Evolutionary conservation across 2,888 invertebrate genomes (phyloP), one percentile per base, ranked within the genome.

Genomic region (Ophion obscuratus): DNA sequence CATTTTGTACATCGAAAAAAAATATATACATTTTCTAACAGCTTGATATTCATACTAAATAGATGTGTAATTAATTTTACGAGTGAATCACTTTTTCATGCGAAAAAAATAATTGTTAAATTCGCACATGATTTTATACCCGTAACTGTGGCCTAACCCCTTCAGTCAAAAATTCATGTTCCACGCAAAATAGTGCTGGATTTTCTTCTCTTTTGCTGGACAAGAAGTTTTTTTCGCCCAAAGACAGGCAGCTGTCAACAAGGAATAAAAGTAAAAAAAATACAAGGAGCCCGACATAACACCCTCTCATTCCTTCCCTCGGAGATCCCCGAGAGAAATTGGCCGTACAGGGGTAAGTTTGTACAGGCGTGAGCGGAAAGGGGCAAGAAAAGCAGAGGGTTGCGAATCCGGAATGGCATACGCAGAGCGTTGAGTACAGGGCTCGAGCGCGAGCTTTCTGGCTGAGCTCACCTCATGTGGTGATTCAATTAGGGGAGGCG

Each of bases 401-500:
- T 14, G 59, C 67, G 66, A n/a, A 68, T 77, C 57, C 77, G 68
- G 24, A 59, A n/a, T 62, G 27, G 70, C 70, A 71, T 40, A 70
- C 59, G 24, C 24, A 66, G 40, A 24, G 36, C 59, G 61, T 44
- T 27, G 14, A 75, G 40, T 9, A 64, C 44, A 67, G 53, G 27
- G 44, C 47, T 66, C 47, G 66, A 40, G 40, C 62, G 62, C 66
- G 66, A 68, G 64, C 67, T 64, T 80, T 76, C 76, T 57, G 74
- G 67, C 81, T 57, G 40, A 76, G 71, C 62, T 82, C 78, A 57
- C 66, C 53, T 83, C 83, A 64, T 78, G 81, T 57, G 75, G 61
- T 81, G 77, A 81, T 83, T 83, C 81, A 86, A 86, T 86, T 86
- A 77, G 73, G 74, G 44, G 14, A 64, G 57, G 44, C 59, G 79